A percentile compares a stretch with the other conserved stretches of the same genome.
Conservation (phyloP, 2,113 vertebrate genomes). For the Hemibagrus wyckioides region DNA sequence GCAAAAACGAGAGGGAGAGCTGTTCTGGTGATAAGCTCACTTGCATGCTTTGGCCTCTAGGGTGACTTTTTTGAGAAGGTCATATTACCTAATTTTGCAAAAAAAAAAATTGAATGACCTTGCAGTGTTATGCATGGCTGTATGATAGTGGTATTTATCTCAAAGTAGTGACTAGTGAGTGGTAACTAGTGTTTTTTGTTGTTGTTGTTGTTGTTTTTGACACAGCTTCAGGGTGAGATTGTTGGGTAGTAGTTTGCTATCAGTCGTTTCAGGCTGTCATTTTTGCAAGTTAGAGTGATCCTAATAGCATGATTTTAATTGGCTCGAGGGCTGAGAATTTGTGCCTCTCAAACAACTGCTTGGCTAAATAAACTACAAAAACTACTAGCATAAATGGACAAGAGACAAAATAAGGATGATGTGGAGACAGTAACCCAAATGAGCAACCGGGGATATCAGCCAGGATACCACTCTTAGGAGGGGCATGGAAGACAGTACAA, state of each 20-base stretch:
- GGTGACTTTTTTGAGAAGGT: background rate
- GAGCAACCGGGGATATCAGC: too few species aligned
- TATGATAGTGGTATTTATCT: background rate
- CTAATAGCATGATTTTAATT: background rate
- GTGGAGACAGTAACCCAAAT: too few species aligned
- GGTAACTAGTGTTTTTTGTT: background rate
- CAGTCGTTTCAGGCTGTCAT: background rate
- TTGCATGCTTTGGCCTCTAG: background rate
- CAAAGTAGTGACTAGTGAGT: background rate
- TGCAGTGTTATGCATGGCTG: background rate
- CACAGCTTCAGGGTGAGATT: background rate
- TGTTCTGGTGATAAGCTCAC: background rate
- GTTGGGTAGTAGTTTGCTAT: background rate
- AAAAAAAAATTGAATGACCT: background rate
- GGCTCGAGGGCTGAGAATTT: too few species aligned
- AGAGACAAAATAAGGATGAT: too few species aligned
- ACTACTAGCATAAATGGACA: too few species aligned
- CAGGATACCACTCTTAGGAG: too few species aligned
- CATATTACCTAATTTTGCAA: background rate
- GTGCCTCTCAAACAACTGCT: too few species aligned
- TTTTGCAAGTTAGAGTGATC: background rate
- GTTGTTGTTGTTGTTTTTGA: too few species aligned
- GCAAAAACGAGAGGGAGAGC: background rate
- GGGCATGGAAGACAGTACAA: too few species aligned
- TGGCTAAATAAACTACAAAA: too few species aligned